Evolutionary conservation across 1,140 invertebrate species (phyloP), one percentile per base, ranked within the genome.

Genomic region (Penaeus indicus): DNA sequence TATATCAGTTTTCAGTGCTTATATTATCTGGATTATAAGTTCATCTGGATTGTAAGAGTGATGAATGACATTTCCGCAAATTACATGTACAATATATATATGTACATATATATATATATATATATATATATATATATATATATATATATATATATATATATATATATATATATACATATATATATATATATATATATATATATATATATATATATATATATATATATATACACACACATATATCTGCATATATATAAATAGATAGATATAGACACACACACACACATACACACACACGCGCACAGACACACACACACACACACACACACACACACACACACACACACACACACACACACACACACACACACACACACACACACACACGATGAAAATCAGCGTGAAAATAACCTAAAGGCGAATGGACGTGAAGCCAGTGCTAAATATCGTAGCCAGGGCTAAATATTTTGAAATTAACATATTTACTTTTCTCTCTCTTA

Each of bases 71-170:
- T n/a, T n/a, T n/a, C n/a, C n/a, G n/a, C n/a, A n/a, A 69, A 25
- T 25, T 69, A 69, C 27, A 69, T 69, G 27, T 69, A 69, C 27
- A 69, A 69, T 67, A 67, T 67, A 67, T 67, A 67, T 67, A 67
- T 67, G 27, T 67, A 67, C 27, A 67, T 67, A 67, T 67, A 67
- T 67, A 67, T 67, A 67, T 67, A 67, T 67, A 67, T 67, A 67
- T 67, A 67, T 67, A 67, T 69, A 13, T 69, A 69, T 69, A 13
- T 69, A 69, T 69, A 69, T 69, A 69, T 69, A 69, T 13, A 21
- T 1, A 69, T 1, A 69, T 1, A 69, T 1, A 69, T 1, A 5
- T 1, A 69, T 0, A 69, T 21, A 69, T 21, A 69, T 21, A 8
- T 21, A 19, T 13, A 69, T 69, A 69, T 69, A 5, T 69, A 69